Evolutionary conservation across 2,113 vertebrate genomes (phyloP), one percentile per base, ranked within the genome.

Genomic region (Apistogramma diplotaenia): DNA sequence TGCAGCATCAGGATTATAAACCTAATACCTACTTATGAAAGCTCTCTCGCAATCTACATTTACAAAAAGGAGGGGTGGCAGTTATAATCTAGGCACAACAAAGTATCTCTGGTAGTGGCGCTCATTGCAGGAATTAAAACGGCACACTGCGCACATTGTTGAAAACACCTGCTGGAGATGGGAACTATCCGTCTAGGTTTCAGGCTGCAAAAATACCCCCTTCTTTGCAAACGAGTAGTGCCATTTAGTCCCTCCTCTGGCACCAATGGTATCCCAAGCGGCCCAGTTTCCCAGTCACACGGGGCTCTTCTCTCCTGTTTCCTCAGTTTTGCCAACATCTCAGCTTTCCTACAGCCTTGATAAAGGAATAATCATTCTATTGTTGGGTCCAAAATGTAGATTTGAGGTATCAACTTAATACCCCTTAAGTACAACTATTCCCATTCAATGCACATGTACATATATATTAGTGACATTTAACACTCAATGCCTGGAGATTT

Each of bases 1-100:
- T 29, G 29, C 86, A 86, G 79, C 87, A 86, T 82, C 46, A 2
- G 90, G 93, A 93, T 93, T 93, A 94, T 90, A 87, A 87, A 87
- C 87, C 87, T 89, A 91, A 93, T 90, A 72, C 87, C 77, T 89
- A 78, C 27, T 84, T 59, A 89, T 79, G 55, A 81, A 83, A 87
- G 71, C 87, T 87, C 62, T 53, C 65, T 70, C 16, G 16, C 80
- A 86, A 83, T 86, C 80, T 85, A 77, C 70, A 76, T 85, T 86
- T 85, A 76, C 71, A 84, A 83, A 71, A 76, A 46, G 56, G 58
- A 49, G 76, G 21, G 37, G 71, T 74, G 71, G 58, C 62, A 35
- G 77, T 76, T 74, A 54, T 75, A 67, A 87, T 83, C 78, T 54
- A 49, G 55, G 10, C 21, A 61, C 31, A 13, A 27, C 15, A n/a